Evolutionary conservation across 2,888 invertebrate species (phyloP).

Genomic region (Agrenia bidenticulata): DNA sequence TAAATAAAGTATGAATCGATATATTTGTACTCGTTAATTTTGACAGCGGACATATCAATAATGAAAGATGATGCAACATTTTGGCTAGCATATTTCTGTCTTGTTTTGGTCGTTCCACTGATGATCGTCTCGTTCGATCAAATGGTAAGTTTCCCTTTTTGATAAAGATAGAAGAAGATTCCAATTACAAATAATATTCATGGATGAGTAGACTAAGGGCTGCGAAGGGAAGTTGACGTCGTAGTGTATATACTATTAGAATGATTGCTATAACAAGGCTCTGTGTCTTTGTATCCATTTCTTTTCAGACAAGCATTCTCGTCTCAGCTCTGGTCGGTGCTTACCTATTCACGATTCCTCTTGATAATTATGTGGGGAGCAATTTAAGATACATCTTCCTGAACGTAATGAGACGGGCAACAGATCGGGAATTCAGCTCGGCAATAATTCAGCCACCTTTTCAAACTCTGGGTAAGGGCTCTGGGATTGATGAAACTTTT

Average conservation of each 20-base stretch:
- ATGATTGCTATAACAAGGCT: too few species aligned
- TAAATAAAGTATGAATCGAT: too few species aligned
- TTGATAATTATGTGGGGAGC: slow-evolving; percentile 67
- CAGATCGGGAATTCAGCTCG: slow-evolving; percentile 62
- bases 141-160: slow-evolving; percentile 54
- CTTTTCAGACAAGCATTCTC: slow-evolving; percentile 62
- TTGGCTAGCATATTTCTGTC: slow-evolving; percentile 64
- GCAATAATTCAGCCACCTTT: slow-evolving; percentile 66
- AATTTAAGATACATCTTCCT: slow-evolving; percentile 69
- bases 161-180: too few species aligned
- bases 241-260: too few species aligned
- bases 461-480: slow-evolving; percentile 55
- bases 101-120: slow-evolving; percentile 60
- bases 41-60: slow-evolving; percentile 56
- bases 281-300: slow-evolving; percentile 45
- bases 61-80: slow-evolving; percentile 64
- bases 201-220: too few species aligned
- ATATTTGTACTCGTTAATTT: slow-evolving; percentile 10
- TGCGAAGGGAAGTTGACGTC: too few species aligned
- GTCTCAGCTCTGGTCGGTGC: slow-evolving; percentile 67
- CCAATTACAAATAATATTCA: too few species aligned
- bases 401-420: slow-evolving; percentile 67
- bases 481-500: too few species aligned
- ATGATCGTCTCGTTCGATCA: slow-evolving; percentile 60
- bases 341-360: slow-evolving; percentile 63